phyloP scores from a whole-genome alignment of 1,140 invertebrate species.

The Steinernema feltiae region DNA sequence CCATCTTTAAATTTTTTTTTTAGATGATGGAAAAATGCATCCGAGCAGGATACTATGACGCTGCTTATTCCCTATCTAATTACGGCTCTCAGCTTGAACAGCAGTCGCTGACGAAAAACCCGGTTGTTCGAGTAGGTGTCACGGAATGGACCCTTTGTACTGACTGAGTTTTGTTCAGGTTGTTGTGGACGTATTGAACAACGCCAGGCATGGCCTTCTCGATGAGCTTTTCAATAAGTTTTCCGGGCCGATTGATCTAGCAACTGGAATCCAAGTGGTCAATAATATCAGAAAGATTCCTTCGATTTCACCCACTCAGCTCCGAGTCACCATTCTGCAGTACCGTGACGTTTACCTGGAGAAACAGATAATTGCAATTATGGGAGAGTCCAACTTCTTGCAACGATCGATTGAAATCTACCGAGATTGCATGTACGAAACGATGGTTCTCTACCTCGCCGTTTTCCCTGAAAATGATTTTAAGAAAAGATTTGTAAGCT shows the following conservation, averaged over 20 bases:
- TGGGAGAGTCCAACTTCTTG: constrained; percentile 52
- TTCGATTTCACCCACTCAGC: constrained; percentile 51
- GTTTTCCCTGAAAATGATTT: constrained; percentile 52
- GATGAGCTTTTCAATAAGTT: constrained; percentile 57
- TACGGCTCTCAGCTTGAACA: constrained; percentile 45
- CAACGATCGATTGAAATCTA: constrained; percentile 51
- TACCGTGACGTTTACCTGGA: constrained; percentile 55
- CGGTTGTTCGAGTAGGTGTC: no score
- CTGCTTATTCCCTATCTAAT: constrained; percentile 53
- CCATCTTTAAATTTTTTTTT: not conserved
- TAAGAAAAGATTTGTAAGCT: constrained; percentile 42
- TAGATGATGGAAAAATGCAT: constrained; percentile 55
- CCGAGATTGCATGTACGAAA: constrained; percentile 56
- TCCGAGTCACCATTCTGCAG: constrained; percentile 53
- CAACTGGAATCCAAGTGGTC: constrained; percentile 44
- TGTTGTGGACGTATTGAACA: constrained; percentile 46
- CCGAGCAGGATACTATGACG: constrained; percentile 50
- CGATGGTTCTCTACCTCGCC: constrained; percentile 56
- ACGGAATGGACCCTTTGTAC: no score
- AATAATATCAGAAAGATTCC: constrained; percentile 57
- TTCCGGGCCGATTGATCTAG: constrained; percentile 50
- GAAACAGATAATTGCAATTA: constrained; percentile 45
- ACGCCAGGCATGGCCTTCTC: constrained; percentile 45
- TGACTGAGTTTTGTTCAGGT: no score
- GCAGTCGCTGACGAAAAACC: constrained; percentile 25